These are phyloP conservation scores for Caenorhabditis sp. DNA, from an alignment of 2,888 invertebrate genomes.

Conservation along the genomic window DNA sequence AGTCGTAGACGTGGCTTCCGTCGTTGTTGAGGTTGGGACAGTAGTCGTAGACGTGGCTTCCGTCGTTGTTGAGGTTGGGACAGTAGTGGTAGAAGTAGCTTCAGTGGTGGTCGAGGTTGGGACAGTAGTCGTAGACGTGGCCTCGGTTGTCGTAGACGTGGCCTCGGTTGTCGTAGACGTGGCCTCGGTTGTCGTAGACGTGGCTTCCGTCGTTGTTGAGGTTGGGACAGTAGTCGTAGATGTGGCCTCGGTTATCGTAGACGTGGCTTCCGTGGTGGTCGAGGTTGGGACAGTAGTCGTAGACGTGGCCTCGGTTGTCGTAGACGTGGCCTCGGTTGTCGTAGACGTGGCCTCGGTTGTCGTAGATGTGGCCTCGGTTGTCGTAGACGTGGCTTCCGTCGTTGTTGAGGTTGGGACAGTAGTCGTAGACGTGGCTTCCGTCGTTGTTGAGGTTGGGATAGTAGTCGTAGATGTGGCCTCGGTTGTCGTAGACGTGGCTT, in stretches of 20 bases:
- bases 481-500: background rate
- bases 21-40: background rate
- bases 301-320: conserved; percentile 21
- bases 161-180: conserved; percentile 17
- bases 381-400: background rate
- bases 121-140: conserved; percentile 1
- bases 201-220: conserved; percentile 1
- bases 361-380: conserved; percentile 3
- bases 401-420: background rate
- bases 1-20: background rate
- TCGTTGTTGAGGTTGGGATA: conserved; percentile 16
- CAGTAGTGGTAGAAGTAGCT: conserved; percentile 28
- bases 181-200: conserved; percentile 6
- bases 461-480: conserved; percentile 7
- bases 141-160: conserved; percentile 20
- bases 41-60: background rate
- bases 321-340: conserved; percentile 6
- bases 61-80: conserved; percentile 32
- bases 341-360: conserved; percentile 24
- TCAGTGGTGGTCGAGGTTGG: conserved; percentile 32
- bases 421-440: background rate
- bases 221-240: conserved; percentile 2
- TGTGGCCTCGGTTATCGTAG: conserved; percentile 12
- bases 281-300: conserved; percentile 7
- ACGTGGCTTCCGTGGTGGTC: conserved; percentile 8